Conservation (phyloP, 2,888 invertebrate genomes). For the Cylindroiulus punctatus region DNA sequence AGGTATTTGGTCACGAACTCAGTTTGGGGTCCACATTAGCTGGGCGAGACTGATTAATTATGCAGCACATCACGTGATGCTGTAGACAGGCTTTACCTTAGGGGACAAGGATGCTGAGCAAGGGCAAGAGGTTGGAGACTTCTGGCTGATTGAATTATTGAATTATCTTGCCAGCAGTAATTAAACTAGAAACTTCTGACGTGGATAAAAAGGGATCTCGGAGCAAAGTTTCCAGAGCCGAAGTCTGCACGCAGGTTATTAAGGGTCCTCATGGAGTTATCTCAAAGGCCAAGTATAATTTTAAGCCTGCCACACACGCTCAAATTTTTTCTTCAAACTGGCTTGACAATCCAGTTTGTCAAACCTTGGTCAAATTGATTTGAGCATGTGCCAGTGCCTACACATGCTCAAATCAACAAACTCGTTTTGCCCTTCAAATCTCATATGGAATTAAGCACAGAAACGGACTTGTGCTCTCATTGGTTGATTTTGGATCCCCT, state of each 20-base stretch:
- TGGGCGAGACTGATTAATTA: neutral
- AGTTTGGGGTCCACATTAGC: neutral
- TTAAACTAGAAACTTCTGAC: neutral
- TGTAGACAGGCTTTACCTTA: neutral
- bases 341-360: too few species aligned
- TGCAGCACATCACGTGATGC: neutral
- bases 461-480: too few species aligned
- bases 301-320: neutral
- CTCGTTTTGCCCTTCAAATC: too few species aligned
- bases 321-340: too few species aligned
- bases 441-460: too few species aligned
- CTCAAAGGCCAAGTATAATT: neutral
- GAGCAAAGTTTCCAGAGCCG: neutral
- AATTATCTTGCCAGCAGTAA: conserved; percentile 15
- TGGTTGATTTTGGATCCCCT: too few species aligned
- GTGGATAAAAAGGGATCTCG: neutral
- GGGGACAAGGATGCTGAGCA: neutral
- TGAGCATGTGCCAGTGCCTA: too few species aligned
- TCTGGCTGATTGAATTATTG: conserved; percentile 1
- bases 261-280: neutral
- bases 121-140: too few species aligned
- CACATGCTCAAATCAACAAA: too few species aligned
- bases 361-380: too few species aligned
- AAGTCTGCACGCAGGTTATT: conserved; percentile 20
- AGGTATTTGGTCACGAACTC: conserved; percentile 11